Conservation (phyloP, 1,140 invertebrate species). For the Grapholita molesta region DNA sequence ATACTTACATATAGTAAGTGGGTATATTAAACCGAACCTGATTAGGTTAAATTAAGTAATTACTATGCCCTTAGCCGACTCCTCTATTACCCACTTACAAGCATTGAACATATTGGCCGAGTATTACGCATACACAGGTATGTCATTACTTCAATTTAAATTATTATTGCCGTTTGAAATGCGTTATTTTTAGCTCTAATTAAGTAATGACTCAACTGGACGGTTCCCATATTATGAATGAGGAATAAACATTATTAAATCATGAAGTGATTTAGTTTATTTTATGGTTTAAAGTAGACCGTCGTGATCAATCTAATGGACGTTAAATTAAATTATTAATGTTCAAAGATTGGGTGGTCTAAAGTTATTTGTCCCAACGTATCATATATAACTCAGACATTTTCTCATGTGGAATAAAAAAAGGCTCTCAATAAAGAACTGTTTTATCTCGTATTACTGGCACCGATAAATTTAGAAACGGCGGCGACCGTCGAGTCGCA, state of each 20-base stretch:
- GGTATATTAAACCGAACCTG: not conserved
- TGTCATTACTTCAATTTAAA: not conserved
- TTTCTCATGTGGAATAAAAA: constrained; percentile 24
- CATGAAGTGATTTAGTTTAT: not conserved
- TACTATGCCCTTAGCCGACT: not conserved
- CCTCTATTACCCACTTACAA: not conserved
- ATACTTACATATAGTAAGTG: too few species aligned
- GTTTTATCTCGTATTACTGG: constrained; percentile 75
- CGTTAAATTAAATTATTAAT: not conserved
- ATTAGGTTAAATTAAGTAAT: not conserved
- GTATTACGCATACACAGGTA: not conserved
- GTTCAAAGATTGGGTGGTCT: constrained; percentile 1
- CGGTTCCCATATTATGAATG: not conserved
- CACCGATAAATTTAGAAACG: constrained; percentile 71
- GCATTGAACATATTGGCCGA: not conserved
- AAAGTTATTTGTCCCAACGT: constrained; percentile 46
- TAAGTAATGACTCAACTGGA: not conserved
- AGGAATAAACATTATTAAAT: not conserved
- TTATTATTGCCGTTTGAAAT: not conserved
- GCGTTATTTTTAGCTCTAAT: not conserved
- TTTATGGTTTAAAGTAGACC: not conserved
- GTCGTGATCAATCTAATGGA: not conserved
- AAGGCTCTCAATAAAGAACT: constrained; percentile 64
- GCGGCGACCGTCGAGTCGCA: constrained; percentile 47
- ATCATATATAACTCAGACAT: constrained; percentile 51